Evolutionary conservation across 35 echinoderm and acorn worm species (phyloP), one percentile per base, ranked within the genome.

Genomic region (Eucidaris tribuloides): DNA sequence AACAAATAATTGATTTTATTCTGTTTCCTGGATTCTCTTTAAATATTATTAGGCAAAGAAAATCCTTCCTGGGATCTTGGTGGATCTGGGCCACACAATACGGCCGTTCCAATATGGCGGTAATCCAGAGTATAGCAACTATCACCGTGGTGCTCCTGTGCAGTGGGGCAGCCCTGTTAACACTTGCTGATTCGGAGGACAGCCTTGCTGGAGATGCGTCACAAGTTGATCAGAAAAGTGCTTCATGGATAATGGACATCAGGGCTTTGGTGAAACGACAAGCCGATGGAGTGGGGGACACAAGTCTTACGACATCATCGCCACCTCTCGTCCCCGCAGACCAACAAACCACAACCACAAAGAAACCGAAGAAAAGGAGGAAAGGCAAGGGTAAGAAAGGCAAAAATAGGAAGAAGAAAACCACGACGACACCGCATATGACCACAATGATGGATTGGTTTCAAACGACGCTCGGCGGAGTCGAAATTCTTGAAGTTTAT

Each of bases 361-460:
- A 74, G 68, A 74, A 74, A 25, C 68, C 68, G 2, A 74, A 44
- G 41, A 74, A 74, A 40, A 74, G 43, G 7, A 72, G 25, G 34
- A 74, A 74, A 14, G 44, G 44, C 15, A 74, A 74, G 68, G 44
- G 44, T 40, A 74, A 74, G n/a, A 52, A 52, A n/a, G 48, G 48
- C n/a, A 52, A 52, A 52, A 52, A 52, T 32, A 74, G 43, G 9
- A 74, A 74, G 7, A 74, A 74, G 24, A 74, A 74, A 40, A 42
- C 41, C 11, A 41, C 68, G 20, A 27, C 68, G 20, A 36, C 68
- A 44, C 68, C 68, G 3, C n/a, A n/a, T n/a, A 74, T 44, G 68
- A 74, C 41, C 2, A 41, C 68, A 4, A 44, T 74, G 35, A 35
- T 44, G 41, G 44, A 74, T 25, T 38, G 38, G 44, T 35, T 74